A percentile compares a stretch with the other conserved stretches of the same genome.
phyloP scores from a whole-genome alignment of 1,140 invertebrate species.

The Brachionus sp. region DNA sequence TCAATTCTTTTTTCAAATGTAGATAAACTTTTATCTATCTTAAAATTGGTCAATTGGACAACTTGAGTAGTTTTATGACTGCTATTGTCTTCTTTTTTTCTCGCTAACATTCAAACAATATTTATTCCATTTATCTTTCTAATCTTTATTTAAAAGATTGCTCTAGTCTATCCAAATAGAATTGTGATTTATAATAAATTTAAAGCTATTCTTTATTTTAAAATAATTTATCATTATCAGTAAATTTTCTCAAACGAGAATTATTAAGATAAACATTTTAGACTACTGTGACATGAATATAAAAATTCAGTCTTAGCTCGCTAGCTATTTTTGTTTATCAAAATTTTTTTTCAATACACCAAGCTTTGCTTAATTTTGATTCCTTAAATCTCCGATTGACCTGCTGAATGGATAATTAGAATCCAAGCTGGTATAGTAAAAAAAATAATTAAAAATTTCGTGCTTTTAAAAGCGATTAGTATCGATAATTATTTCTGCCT shows the following conservation, averaged over 20 bases:
- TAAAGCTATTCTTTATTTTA: neutral
- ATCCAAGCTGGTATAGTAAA: neutral
- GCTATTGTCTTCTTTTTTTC: neutral
- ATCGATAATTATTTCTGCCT: neutral
- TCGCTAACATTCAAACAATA: neutral
- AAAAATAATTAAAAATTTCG: neutral
- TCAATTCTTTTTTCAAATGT: too few relatives aligned
- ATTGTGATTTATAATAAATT: neutral
- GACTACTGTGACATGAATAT: neutral
- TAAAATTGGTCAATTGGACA: neutral
- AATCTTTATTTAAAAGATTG: neutral
- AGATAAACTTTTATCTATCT: too few relatives aligned
- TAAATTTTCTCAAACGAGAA: neutral
- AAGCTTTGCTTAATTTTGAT: neutral
- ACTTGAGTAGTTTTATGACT: neutral
- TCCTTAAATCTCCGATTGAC: neutral
- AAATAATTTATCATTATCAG: neutral
- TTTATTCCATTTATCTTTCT: neutral
- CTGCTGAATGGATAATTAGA: neutral
- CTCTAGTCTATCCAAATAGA: neutral
- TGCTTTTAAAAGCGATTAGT: slow-evolving; percentile 1
- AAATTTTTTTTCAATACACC: neutral
- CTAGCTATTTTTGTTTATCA: neutral
- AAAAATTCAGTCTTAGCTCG: neutral
- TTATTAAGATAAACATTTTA: neutral